phyloP scores from a whole-genome alignment of 2,888 invertebrate species.

The Sturmia bella region DNA sequence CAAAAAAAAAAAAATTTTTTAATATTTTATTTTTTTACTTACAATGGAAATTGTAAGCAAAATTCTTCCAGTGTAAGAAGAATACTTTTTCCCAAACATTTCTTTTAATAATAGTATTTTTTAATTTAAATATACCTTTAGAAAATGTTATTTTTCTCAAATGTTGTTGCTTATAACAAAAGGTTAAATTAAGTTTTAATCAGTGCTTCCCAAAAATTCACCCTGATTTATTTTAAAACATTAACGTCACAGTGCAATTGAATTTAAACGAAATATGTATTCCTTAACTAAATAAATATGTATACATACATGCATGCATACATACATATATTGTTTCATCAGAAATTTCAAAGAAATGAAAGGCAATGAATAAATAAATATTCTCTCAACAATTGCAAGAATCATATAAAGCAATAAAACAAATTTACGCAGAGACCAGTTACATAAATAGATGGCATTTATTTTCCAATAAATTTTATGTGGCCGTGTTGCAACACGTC shows the following conservation, averaged over 20 bases:
- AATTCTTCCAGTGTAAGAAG: no score
- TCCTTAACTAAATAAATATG: no score
- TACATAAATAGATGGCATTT: conserved; percentile 9
- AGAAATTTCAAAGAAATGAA: conserved; percentile 19
- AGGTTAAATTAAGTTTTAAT: no score
- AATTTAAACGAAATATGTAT: no score
- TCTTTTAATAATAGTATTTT: background rate
- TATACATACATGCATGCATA: no score
- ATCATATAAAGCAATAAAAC: background rate
- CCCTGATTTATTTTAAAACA: no score
- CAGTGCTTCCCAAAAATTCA: no score
- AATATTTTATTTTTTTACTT: no score
- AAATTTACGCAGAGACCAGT: background rate
- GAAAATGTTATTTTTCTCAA: background rate
- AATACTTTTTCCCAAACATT: background rate
- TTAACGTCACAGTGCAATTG: no score
- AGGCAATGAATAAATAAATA: conserved; percentile 21
- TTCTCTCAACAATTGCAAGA: background rate
- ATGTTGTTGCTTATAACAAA: no score
- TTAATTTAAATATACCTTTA: background rate
- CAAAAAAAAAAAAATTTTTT: no score
- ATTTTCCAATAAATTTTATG: conserved; percentile 21
- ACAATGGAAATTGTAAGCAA: no score
- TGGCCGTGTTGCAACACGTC: conserved; percentile 20
- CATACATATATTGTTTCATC: background rate